Percentiles rank a stretch among this genome's conserved stretches.
Conservation (phyloP, 1,140 invertebrate genomes). For the Wasmannia auropunctata region DNA sequence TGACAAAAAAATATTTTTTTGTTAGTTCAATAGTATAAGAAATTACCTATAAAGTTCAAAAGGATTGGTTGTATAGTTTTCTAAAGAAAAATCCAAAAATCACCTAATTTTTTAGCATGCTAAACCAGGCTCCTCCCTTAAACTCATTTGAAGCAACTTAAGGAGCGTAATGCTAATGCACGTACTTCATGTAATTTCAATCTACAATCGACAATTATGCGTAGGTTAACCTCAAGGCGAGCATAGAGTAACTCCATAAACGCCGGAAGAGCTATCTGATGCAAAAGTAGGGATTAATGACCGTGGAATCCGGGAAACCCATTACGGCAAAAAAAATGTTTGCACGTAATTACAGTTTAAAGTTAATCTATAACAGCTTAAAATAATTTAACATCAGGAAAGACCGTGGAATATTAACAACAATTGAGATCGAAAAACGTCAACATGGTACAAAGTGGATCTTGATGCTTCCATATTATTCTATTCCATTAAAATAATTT, state of each 20-base stretch:
- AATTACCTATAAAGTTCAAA: too few species aligned
- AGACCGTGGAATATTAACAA: too few species aligned
- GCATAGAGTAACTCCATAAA: conserved; percentile 14
- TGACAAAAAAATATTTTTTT: too few species aligned
- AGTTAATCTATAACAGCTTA: not conserved
- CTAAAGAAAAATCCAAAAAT: too few species aligned
- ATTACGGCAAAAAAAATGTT: not conserved
- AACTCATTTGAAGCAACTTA: conserved; percentile 51
- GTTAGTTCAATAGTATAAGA: too few species aligned
- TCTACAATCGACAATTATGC: conserved; percentile 41
- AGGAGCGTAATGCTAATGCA: conserved; percentile 50
- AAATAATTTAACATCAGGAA: not conserved
- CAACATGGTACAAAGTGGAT: too few species aligned
- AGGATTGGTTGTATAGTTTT: too few species aligned
- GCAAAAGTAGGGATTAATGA: conserved; percentile 22
- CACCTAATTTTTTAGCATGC: too few species aligned
- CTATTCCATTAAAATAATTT: too few species aligned
- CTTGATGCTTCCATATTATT: too few species aligned
- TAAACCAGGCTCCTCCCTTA: too few species aligned
- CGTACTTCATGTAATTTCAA: conserved; percentile 32
- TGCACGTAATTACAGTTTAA: not conserved
- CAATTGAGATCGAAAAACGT: too few species aligned
- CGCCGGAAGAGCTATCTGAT: conserved; percentile 7
- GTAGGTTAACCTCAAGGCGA: conserved; percentile 22
- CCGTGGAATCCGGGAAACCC: not conserved